These are phyloP conservation scores for Caenorhabditis sp. DNA, from an alignment of 2,888 invertebrate genomes.

Conservation along the genomic window DNA sequence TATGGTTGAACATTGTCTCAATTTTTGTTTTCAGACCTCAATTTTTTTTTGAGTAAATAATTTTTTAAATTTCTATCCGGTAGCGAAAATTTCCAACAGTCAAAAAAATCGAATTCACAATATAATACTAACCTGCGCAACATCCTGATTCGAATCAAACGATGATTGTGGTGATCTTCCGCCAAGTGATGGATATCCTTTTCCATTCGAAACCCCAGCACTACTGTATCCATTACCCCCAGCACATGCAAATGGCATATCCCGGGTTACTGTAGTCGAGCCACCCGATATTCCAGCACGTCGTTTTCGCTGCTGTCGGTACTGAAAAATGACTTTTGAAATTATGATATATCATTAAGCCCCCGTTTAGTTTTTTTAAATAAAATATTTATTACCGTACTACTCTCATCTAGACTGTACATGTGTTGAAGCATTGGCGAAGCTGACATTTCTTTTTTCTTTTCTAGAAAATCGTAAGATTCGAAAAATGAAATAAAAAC, in stretches of 20 bases:
- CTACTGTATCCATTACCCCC: conserved; percentile 52
- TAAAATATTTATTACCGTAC: conserved; percentile 10
- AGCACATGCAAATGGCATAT: conserved; percentile 44
- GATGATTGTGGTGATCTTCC: conserved; percentile 66
- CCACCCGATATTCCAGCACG: conserved; percentile 53
- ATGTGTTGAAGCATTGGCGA: conserved; percentile 51
- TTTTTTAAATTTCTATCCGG: too few relatives aligned
- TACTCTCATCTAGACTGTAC: conserved; percentile 53
- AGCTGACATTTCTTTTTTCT: conserved; percentile 22
- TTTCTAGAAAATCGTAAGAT: neutral
- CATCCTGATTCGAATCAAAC: conserved; percentile 67
- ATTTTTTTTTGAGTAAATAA: too few relatives aligned
- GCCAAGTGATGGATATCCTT: conserved; percentile 55
- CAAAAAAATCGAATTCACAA: too few relatives aligned
- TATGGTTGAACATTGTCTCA: too few relatives aligned
- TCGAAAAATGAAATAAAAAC: neutral
- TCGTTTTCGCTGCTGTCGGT: conserved; percentile 52
- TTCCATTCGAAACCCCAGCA: conserved; percentile 47
- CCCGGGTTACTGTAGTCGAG: conserved; percentile 33
- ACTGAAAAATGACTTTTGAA: conserved; percentile 41
- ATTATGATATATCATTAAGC: neutral
- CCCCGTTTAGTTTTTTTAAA: neutral
- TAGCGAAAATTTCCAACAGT: too few relatives aligned
- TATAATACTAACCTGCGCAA: conserved; percentile 59
- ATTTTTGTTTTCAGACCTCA: too few relatives aligned